Conservation (phyloP, 1,140 invertebrate genomes). For the Brevipalpus yothersi region DNA sequence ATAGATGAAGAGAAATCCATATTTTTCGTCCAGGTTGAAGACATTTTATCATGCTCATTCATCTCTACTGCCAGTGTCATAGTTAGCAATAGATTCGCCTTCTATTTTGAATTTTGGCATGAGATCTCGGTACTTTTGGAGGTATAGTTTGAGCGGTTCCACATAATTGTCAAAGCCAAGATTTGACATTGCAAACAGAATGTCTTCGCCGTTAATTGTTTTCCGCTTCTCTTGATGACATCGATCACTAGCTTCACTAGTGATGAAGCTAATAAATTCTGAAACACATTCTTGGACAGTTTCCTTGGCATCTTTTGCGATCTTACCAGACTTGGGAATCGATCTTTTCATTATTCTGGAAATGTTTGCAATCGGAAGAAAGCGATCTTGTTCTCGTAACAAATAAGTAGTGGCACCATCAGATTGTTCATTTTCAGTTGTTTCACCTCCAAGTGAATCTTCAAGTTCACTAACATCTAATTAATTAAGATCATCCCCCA, state of each 20-base stretch:
- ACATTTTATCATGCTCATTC: too few relatives aligned
- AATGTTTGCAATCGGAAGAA: conserved; percentile 93
- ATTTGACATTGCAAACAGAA: conserved; percentile 83
- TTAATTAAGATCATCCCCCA: too few relatives aligned
- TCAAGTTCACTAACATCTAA: neutral
- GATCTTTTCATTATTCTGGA: conserved; percentile 97
- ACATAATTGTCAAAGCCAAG: conserved; percentile 97
- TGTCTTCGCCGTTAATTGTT: conserved; percentile 97
- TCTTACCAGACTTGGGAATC: conserved; percentile 88
- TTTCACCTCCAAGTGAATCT: neutral
- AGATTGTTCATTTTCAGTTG: conserved; percentile 3
- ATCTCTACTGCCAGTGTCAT: too few relatives aligned
- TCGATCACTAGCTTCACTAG: conserved; percentile 85
- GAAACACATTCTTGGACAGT: conserved; percentile 99
- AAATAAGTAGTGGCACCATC: conserved; percentile 17
- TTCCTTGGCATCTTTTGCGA: conserved; percentile 96
- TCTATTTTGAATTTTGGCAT: neutral
- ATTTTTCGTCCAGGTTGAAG: too few relatives aligned
- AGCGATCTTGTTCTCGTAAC: conserved; percentile 51
- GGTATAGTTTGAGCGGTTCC: conserved; percentile 79
- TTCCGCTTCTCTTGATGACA: conserved; percentile 95
- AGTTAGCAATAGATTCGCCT: neutral
- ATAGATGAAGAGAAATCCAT: too few relatives aligned
- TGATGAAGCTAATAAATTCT: conserved; percentile 98
- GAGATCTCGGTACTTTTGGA: conserved; percentile 81